These are phyloP conservation scores for Podarcis siculus DNA, from an alignment of 2,797 vertebrate species.

Conservation along the genomic window DNA sequence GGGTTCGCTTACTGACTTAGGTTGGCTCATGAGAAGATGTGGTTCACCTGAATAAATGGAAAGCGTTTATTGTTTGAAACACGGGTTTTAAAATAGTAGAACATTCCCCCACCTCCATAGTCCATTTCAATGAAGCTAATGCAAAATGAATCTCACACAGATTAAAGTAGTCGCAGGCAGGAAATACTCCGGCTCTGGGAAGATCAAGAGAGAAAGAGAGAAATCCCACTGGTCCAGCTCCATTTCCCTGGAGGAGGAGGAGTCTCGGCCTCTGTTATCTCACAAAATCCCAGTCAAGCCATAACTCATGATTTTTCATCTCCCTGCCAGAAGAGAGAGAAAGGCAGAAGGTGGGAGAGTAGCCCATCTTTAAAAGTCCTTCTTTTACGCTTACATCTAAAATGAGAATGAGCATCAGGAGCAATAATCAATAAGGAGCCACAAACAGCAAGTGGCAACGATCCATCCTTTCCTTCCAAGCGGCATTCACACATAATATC, in stretches of 20 bases:
- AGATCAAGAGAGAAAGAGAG: conserved; percentile 35
- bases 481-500: background rate
- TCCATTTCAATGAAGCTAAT: conserved; percentile 61
- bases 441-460: background rate
- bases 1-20: conserved; percentile 75
- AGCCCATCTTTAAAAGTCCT: background rate
- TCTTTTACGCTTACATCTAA: background rate
- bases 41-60: conserved; percentile 70
- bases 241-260: conserved; percentile 35
- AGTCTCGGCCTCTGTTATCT: conserved; percentile 31
- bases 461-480: background rate
- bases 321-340: conserved; percentile 1
- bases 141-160: conserved; percentile 61
- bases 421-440: background rate
- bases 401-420: background rate
- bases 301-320: conserved; percentile 15
- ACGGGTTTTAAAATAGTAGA: conserved; percentile 72
- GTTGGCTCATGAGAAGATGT: conserved; percentile 70
- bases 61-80: conserved; percentile 74
- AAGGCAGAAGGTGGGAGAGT: background rate
- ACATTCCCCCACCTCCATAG: conserved; percentile 51
- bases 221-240: conserved; percentile 49
- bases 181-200: conserved; percentile 59
- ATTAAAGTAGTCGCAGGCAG: conserved; percentile 53
- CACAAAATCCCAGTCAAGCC: conserved; percentile 32